phyloP scores from a whole-genome alignment of 1,140 invertebrate species.

The Planococcus citri region DNA sequence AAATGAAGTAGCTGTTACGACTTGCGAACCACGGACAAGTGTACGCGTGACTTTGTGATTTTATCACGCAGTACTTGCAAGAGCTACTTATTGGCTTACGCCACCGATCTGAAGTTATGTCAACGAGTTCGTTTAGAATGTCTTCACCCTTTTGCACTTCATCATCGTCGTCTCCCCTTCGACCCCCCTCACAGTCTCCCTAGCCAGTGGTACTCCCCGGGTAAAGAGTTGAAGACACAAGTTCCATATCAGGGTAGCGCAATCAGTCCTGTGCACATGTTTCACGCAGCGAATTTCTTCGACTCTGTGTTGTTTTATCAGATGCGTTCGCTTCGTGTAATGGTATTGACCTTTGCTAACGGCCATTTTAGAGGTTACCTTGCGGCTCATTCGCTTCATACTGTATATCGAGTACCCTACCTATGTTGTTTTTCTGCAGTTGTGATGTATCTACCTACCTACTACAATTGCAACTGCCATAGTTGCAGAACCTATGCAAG shows the following conservation, averaged over 20 bases:
- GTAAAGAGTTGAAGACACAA: not conserved
- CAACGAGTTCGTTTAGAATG: not conserved
- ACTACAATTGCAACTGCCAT: too few relatives aligned
- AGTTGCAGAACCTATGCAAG: too few relatives aligned
- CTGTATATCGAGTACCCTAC: not conserved
- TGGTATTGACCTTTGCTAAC: not conserved
- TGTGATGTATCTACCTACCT: too few relatives aligned
- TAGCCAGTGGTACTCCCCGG: too few relatives aligned
- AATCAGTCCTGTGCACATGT: not conserved
- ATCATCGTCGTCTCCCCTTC: too few relatives aligned
- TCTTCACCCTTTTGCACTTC: not conserved
- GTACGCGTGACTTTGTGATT: not conserved
- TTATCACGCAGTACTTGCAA: not conserved
- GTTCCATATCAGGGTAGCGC: not conserved
- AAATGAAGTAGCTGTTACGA: conserved; percentile 1
- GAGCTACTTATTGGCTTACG: conserved; percentile 2
- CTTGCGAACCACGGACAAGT: not conserved
- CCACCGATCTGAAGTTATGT: not conserved
- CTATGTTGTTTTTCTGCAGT: too few relatives aligned
- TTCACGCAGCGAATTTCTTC: not conserved
- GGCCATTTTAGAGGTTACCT: too few relatives aligned
- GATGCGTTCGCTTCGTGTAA: not conserved
- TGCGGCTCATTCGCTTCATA: not conserved
- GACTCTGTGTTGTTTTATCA: not conserved
- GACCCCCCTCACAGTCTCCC: too few relatives aligned